phyloP scores from a whole-genome alignment of 2,113 vertebrate species.

The Psophia crepitans region DNA sequence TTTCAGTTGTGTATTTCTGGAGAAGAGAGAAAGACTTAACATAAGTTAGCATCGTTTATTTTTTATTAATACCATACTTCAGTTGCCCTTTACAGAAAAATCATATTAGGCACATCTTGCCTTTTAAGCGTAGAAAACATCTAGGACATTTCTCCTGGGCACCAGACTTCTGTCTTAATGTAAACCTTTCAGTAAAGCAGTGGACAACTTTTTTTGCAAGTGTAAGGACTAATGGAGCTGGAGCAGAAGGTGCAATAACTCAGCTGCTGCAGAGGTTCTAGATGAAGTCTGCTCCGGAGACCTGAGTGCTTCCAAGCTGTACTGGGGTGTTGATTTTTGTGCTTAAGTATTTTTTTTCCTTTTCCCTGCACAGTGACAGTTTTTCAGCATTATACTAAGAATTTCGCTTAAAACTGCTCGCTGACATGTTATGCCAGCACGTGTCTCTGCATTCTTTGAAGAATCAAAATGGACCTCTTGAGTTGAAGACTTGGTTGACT shows the following conservation, averaged over 20 bases:
- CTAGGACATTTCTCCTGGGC: slow-evolving; percentile 49
- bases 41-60: slow-evolving; percentile 62
- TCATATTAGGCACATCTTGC: slow-evolving; percentile 9
- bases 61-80: slow-evolving; percentile 65
- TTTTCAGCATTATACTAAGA: neutral
- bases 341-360: neutral
- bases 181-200: slow-evolving; percentile 31
- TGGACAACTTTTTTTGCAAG: neutral
- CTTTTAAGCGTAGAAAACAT: slow-evolving; percentile 39
- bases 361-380: neutral
- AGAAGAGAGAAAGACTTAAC: slow-evolving; percentile 51
- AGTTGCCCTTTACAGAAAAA: slow-evolving; percentile 56
- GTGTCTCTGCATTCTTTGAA: neutral
- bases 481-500: slow-evolving; percentile 15
- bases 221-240: neutral
- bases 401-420: neutral
- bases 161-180: slow-evolving; percentile 15
- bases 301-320: neutral
- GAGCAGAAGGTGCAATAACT: slow-evolving; percentile 7
- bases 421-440: neutral
- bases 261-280: neutral
- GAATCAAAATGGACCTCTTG: neutral
- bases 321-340: neutral
- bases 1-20: slow-evolving; percentile 49
- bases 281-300: neutral